These are phyloP conservation scores for Lepilemur septentrionalis DNA, from an alignment of 2,797 vertebrate genomes.

Conservation along the genomic window DNA sequence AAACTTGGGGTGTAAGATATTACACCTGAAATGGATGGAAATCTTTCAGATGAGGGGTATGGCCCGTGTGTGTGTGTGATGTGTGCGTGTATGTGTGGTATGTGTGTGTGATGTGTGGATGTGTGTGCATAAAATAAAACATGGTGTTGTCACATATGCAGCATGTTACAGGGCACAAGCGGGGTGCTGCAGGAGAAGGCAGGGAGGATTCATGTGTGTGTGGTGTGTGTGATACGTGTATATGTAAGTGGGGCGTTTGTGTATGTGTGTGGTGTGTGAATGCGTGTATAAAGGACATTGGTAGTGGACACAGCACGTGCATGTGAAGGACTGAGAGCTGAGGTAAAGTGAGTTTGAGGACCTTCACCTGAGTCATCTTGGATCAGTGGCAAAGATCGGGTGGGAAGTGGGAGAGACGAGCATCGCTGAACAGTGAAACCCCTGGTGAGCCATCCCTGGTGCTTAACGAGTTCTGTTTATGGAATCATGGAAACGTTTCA, in stretches of 20 bases:
- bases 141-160: rapidly evolving
- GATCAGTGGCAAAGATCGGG: neutral
- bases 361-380: neutral
- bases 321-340: neutral
- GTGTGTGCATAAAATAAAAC: neutral
- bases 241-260: neutral
- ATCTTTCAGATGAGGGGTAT: neutral
- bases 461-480: rapidly evolving
- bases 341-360: neutral
- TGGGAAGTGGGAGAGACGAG: rapidly evolving
- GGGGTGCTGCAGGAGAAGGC: rapidly evolving
- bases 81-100: neutral
- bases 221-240: neutral
- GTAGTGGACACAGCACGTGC: neutral
- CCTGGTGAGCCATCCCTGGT: rapidly evolving
- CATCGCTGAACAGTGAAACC: rapidly evolving
- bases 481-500: neutral
- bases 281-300: neutral
- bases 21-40: neutral
- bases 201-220: neutral
- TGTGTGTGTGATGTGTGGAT: neutral
- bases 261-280: neutral
- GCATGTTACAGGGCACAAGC: rapidly evolving
- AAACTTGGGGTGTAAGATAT: neutral
- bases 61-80: too few species aligned